Conservation (phyloP, 2,797 vertebrate genomes). For the Ammospiza maritima region DNA sequence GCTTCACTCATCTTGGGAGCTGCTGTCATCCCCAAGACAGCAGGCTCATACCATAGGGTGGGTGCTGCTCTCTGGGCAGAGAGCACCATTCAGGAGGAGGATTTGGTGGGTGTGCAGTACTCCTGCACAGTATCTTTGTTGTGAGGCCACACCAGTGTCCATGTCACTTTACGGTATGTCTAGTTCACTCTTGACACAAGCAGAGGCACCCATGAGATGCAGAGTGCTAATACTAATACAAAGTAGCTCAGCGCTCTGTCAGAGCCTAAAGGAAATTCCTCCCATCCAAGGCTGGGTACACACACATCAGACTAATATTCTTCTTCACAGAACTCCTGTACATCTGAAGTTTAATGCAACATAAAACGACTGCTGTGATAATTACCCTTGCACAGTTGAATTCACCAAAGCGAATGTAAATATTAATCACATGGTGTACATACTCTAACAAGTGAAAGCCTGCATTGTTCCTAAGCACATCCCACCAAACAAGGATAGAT, state of each 20-base stretch:
- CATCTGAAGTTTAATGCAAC: neutral
- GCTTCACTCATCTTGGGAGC: neutral
- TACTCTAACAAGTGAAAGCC: neutral
- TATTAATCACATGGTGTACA: neutral
- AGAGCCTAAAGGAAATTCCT: neutral
- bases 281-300: neutral
- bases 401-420: conserved; percentile 11
- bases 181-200: neutral
- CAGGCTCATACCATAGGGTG: neutral
- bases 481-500: neutral
- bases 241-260: neutral
- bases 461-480: neutral
- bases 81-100: neutral
- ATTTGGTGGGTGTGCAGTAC: neutral
- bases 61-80: neutral
- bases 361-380: neutral
- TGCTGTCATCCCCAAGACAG: accelerated
- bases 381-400: neutral
- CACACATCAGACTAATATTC: neutral
- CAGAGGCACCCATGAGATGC: neutral
- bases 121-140: neutral
- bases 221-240: neutral
- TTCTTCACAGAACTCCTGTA: neutral
- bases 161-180: accelerated
- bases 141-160: neutral